These are phyloP conservation scores for Falco biarmicus DNA, from an alignment of 2,797 vertebrate genomes.

Conservation along the genomic window DNA sequence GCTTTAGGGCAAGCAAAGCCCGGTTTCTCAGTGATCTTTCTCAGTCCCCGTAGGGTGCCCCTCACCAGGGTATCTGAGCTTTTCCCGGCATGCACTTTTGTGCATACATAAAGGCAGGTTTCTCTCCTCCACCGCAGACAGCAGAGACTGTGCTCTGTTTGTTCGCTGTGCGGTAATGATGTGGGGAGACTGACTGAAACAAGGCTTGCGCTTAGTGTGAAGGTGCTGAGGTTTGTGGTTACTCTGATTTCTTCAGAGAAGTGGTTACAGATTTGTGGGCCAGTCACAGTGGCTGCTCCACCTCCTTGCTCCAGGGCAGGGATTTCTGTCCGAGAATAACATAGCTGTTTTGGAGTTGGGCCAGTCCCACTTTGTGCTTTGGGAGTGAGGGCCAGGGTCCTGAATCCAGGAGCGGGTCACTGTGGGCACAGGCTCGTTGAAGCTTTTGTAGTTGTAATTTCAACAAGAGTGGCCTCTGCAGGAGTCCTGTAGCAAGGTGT, in stretches of 20 bases:
- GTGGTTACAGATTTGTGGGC: background rate
- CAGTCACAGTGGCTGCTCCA: background rate
- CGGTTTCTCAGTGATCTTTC: slow-evolving; percentile 7
- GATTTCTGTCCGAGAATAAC: background rate
- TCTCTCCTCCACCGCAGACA: background rate
- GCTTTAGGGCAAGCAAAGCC: slow-evolving; percentile 23
- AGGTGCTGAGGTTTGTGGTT: slow-evolving; percentile 34
- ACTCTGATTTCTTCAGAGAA: background rate
- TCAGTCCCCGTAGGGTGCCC: slow-evolving; percentile 50
- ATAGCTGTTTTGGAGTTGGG: background rate
- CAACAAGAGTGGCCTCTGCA: background rate
- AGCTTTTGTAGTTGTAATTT: background rate
- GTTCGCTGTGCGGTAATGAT: background rate
- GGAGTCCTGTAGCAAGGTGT: background rate
- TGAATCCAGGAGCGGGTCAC: background rate
- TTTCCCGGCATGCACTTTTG: slow-evolving; percentile 28
- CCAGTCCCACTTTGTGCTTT: background rate
- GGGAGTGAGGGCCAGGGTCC: background rate
- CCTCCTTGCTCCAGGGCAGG: background rate
- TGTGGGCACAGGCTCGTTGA: background rate
- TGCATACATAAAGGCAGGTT: slow-evolving; percentile 38
- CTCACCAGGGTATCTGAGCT: slow-evolving; percentile 21
- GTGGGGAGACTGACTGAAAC: background rate
- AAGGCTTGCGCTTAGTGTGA: background rate
- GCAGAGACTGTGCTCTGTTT: background rate